Percentiles rank a stretch among this genome's conserved stretches.
phyloP scores from a whole-genome alignment of 1,140 invertebrate genomes.

The Liolophura sinensis region DNA sequence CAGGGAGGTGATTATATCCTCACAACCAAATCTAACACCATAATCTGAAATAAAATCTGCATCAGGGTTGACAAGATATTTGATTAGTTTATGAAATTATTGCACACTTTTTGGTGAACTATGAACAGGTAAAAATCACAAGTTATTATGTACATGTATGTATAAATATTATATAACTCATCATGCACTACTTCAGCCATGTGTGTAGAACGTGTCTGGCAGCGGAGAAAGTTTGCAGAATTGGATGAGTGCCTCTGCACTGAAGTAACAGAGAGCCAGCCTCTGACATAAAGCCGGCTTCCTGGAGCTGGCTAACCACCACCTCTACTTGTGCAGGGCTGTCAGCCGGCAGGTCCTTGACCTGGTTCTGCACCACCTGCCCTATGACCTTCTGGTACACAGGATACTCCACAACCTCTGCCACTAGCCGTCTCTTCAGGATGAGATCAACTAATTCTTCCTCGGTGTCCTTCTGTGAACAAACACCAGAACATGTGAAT shows the following conservation, averaged over 20 bases:
- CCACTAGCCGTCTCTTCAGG: slow-evolving; percentile 22
- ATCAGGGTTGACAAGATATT: no score
- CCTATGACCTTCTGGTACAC: slow-evolving; percentile 27
- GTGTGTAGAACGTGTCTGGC: slow-evolving; percentile 20
- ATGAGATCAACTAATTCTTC: slow-evolving; percentile 33
- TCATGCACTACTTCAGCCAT: slow-evolving; percentile 24
- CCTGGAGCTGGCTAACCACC: slow-evolving; percentile 23
- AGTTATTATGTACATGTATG: no score
- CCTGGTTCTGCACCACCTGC: slow-evolving; percentile 29
- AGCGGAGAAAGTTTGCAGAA: slow-evolving; percentile 36
- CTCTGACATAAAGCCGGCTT: slow-evolving; percentile 35
- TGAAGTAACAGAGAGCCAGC: slow-evolving; percentile 37
- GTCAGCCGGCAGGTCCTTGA: slow-evolving; percentile 10
- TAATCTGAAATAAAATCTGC: no score
- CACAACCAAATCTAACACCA: no score
- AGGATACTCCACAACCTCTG: slow-evolving; percentile 20
- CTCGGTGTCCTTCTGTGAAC: slow-evolving; percentile 20
- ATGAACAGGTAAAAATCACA: no score
- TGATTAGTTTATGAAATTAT: no score
- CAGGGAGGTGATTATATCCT: no score
- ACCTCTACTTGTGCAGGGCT: slow-evolving; percentile 18
- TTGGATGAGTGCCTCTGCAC: slow-evolving; percentile 27
- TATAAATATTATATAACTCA: no score
- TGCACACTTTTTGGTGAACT: no score
- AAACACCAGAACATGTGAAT: neutral